A percentile compares a stretch with the other conserved stretches of the same genome.
These are phyloP conservation scores for Falco rusticolus DNA, from an alignment of 2,797 vertebrate genomes.

Conservation along the genomic window DNA sequence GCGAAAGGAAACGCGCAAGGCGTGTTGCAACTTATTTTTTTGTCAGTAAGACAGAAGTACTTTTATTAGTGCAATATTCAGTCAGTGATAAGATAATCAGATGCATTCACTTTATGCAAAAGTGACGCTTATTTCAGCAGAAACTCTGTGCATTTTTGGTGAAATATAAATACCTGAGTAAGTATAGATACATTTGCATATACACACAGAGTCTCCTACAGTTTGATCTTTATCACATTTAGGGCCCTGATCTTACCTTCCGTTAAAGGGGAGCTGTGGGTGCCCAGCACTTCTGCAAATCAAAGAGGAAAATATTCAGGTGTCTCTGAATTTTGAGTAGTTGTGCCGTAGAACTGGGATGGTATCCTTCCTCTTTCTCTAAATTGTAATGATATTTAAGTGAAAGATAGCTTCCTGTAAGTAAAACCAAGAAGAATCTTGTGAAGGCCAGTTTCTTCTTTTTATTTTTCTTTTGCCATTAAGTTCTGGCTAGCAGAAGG, in stretches of 20 bases:
- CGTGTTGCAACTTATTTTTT: not conserved
- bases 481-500: not conserved
- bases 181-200: rapidly evolving
- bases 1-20: not conserved
- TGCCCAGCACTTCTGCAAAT: not conserved
- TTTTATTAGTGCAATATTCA: not conserved
- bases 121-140: not conserved
- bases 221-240: not conserved
- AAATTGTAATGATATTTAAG: not conserved
- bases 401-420: not conserved
- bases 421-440: not conserved
- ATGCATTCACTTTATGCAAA: not conserved
- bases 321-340: not conserved
- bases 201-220: not conserved
- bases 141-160: not conserved
- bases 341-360: not conserved
- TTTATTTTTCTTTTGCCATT: not conserved
- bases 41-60: not conserved
- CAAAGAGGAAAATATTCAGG: not conserved
- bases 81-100: not conserved
- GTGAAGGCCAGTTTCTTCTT: not conserved
- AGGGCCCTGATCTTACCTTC: not conserved
- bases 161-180: not conserved
- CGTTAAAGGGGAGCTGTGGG: not conserved
- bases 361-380: not conserved